Base-by-base conservation (phyloP, 2,797 vertebrate genomes). In the Parauchenoglanis punctatus region DNA sequence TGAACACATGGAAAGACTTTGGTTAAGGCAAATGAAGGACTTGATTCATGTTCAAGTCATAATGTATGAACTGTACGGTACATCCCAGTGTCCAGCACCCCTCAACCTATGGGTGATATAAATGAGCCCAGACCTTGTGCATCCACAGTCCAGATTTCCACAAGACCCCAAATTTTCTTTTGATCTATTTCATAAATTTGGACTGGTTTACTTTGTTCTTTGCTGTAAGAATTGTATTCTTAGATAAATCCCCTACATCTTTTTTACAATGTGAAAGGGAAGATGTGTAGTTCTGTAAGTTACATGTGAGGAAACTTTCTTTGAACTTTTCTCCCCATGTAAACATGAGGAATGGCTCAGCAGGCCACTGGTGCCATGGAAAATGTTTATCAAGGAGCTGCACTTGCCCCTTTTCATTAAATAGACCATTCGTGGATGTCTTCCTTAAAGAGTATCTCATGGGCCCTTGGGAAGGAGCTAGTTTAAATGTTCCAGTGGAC, bases 21-120 rank as follows among this genome's bases (percentile, higher is more conserved):
- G 75, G 78, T 44, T 68, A 81, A 18, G 49, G 83, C 52, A 49
- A 73, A 84, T 91, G 89, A 89, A 83, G 61, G 59, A 87, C 92
- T 89, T 93, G 89, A 92, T 91, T 77, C 89, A 93, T 93, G 87
- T 85, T 91, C 68, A 87, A 87, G 87, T 92, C 82, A 87, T 63
- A 87, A 49, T 84, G 85, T 87, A 89, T 90, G 40, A 87, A 90
- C 89, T 91, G 88, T 89, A 91, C 89, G 68, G 75, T 87, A 75
- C 46, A 88, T 92, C 86, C 72, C 63, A 86, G 88, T 72, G 73
- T 87, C 88, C 87, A 86, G 76, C 89, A 88, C 85, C 89, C 59
- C 85, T 72, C 40, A 2, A 87, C 89, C 86, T 77, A 91, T 87
- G 77, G 18, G 90, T 84, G 31, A 18, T 46, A 76, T 93, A 93